These are phyloP conservation scores for Macrosoma leucophasiata DNA, from an alignment of 2,888 invertebrate species.

Conservation along the genomic window DNA sequence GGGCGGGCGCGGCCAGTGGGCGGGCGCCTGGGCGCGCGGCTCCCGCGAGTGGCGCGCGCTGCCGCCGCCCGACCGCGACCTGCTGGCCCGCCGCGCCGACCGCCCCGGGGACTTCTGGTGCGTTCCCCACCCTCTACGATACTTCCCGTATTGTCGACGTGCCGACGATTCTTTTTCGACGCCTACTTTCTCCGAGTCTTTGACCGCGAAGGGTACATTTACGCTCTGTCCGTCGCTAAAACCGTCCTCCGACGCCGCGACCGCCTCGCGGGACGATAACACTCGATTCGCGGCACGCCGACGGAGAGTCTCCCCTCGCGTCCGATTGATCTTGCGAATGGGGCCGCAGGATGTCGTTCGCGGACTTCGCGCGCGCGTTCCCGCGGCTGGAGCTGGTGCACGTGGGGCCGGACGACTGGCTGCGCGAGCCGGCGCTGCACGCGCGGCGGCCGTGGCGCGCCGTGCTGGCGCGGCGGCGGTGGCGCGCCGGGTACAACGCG, in stretches of 20 bases:
- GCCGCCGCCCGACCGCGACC: conserved; percentile 77
- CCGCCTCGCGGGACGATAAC: neutral
- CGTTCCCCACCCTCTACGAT: conserved; percentile 9
- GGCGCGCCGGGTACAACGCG: conserved; percentile 82
- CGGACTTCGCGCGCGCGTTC: conserved; percentile 80
- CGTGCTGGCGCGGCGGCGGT: conserved; percentile 79
- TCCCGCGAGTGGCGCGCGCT: conserved; percentile 82
- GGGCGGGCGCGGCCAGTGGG: conserved; percentile 83
- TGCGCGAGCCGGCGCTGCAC: conserved; percentile 80
- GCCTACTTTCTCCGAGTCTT: no score
- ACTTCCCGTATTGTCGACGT: no score
- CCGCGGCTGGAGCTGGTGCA: conserved; percentile 82
- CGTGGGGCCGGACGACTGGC: conserved; percentile 86
- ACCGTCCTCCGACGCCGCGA: neutral
- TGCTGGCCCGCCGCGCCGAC: conserved; percentile 69
- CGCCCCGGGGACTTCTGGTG: conserved; percentile 38
- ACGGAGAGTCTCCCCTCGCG: neutral
- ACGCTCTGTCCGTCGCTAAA: no score
- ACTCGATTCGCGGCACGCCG: neutral
- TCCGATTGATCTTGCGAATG: neutral
- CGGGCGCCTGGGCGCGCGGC: conserved; percentile 82
- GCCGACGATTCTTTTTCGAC: no score
- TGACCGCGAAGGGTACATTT: no score
- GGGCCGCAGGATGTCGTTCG: conserved; percentile 79
- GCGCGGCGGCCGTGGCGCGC: conserved; percentile 82